Base-by-base conservation (phyloP, 1,140 invertebrate genomes). In the Pseudomyrmex gracilis region DNA sequence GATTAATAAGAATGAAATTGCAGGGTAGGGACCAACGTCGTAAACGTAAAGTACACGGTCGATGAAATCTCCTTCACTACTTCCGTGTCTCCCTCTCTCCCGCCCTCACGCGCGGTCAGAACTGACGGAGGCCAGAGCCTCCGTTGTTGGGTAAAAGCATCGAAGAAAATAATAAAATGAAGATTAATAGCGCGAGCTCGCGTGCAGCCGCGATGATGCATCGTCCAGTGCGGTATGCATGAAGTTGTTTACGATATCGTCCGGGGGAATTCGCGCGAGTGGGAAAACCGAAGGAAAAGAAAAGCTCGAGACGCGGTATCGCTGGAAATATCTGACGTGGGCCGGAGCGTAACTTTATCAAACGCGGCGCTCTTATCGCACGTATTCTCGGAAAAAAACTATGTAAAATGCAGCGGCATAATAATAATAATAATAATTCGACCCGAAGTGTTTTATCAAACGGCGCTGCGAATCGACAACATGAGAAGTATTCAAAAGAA, bases 1-100 rank as follows among this genome's bases (percentile, higher is more conserved):
- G 47, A 84, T 84, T 85, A 85, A 85, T 85, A 85, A 85, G 80
- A 83, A 73, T 85, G 80, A 76, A 85, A 85, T 83, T 83, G 71
- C 68, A 76, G 58, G 68, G 49, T 83, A 55, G 43, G 61, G 47
- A 71, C 78, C 70, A 83, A 51, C 45, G 78, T 70, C 78, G 71
- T 85, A 83, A 83, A 85, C 78, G 63, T 85, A 83, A 83, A 85
- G 70, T 61, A 77, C 55, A 49, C 66, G 61, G 74, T 80, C 55
- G 74, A 71, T 84, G 45, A 84, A 84, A 80, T 80, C 76, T 70
- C 66, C n/a, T 17, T 43, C 43, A 22, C 57, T 34, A 34, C 34
- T 34, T 34, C 34, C 34, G 34, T 34, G 34, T 34, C 5, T 34
- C 34, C 17, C 45, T 20, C 20, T n/a, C 57, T 45, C 45, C 43